Conservation (phyloP, 2,113 vertebrate species). For the Copsychus sechellarum region DNA sequence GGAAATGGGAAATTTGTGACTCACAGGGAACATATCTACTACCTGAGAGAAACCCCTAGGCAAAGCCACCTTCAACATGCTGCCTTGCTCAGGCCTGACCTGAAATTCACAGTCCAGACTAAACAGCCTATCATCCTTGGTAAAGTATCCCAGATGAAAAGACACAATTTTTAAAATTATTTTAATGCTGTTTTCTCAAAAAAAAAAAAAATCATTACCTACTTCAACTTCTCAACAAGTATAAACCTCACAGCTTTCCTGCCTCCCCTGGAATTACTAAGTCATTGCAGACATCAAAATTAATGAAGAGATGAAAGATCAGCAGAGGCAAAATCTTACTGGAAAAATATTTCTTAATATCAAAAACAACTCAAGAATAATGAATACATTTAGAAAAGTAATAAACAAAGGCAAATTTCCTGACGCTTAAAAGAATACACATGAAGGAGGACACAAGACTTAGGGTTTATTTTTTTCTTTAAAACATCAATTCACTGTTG, state of each 20-base stretch:
- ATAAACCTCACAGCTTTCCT: not conserved
- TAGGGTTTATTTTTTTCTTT: not conserved
- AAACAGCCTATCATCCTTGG: not conserved
- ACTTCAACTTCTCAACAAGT: constrained; percentile 25
- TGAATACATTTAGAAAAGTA: not conserved
- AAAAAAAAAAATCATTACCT: not conserved
- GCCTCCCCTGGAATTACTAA: not conserved
- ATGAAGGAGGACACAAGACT: not conserved
- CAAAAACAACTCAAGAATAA: not conserved
- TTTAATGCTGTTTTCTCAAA: not conserved
- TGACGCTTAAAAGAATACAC: not conserved
- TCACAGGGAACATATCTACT: not conserved
- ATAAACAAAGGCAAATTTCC: not conserved
- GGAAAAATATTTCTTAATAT: constrained; percentile 18
- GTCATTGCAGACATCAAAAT: not conserved
- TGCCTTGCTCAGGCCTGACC: not conserved
- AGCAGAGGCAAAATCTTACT: not conserved
- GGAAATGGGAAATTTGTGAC: not conserved
- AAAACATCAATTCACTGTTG: not conserved
- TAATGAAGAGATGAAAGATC: constrained; percentile 25
- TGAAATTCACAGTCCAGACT: not conserved
- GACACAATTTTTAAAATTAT: not conserved
- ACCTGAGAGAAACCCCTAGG: not conserved
- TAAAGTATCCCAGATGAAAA: not conserved
- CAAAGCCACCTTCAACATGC: not conserved